Evolutionary conservation across 2,113 vertebrate species (phyloP), one percentile per base, ranked within the genome.

Genomic region (Progne subis): DNA sequence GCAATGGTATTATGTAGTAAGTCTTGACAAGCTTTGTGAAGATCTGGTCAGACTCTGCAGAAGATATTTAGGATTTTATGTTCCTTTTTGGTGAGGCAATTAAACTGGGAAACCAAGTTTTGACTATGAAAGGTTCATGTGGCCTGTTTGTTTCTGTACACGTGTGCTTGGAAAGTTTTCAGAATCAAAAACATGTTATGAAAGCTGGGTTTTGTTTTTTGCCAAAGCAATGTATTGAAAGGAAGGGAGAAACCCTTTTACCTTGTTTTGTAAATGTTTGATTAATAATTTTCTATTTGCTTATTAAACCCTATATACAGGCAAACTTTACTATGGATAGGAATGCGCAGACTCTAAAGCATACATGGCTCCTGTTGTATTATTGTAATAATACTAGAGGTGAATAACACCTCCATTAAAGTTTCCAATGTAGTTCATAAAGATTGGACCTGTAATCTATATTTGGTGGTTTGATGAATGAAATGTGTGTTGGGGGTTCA

Each of bases 341-440:
- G 43, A 97, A 91, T 82, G 86, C 31, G n/a, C 53, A 47, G 12
- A 83, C 82, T 97, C 94, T 94, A 97, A 97, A 95, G 64, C 56
- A 92, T 82, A 67, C 21, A 56, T 71, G 69, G 90, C 50, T 92
- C 69, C 65, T 69, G 50, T 95, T 97, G 74, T 87, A 92, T 90
- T 84, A 69, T 94, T 71, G 84, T 87, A 88, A 86, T 94, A 91
- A 90, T 75, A 94, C 67, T 63, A 80, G 52, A 80, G 60, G 90
- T 96, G 90, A 97, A 96, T 96, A 92, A 95, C 83, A 96, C 83
- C 63, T 94, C 80, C 69, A 92, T 96, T 96, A 97, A 83, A 31
- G 65, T 96, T 97, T 96, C 60, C 84, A 95, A 29, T 80, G 53
- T 93, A 97, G 96, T 95, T 96, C 97, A 93, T 90, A 52, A 69